Evolutionary conservation across 2,113 vertebrate species (phyloP), one percentile per base, ranked within the genome.

Genomic region (Cynocephalus volans): DNA sequence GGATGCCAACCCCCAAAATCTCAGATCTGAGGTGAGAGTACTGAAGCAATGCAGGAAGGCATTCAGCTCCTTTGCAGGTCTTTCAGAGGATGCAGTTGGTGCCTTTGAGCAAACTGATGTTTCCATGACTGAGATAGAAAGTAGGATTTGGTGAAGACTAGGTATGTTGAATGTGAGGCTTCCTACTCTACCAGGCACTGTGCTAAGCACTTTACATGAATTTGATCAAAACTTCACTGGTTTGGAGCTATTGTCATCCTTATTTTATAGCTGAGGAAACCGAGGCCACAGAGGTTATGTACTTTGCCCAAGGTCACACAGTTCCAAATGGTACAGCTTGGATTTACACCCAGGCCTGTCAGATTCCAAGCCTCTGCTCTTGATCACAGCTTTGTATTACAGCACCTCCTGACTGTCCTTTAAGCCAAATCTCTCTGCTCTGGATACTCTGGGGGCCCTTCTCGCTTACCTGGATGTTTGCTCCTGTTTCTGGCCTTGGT

Each of bases 221-320:
- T 69, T 18, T 80, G 31, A 75, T 56, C n/a, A 88, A 90, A 87
- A 70, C 19, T 52, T 83, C 36, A 36, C 87, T 52, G 85, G 24
- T 5, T 52, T 90, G 41, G n/a, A 69, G 67, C 60, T 70, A n/a
- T 56, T 31, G 21, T 23, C 18, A 10, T 89, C 36, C 36, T 85
- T 91, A 33, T 82, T 82, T 90, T 82, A 76, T 21, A 86, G 69
- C 60, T 64, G 69, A 87, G 54, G 54, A 86, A 86, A 93, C 10
- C 23, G 88, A 67, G 54, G 52, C 24, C 88, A 76, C 70, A 80
- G 31, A 86, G 72, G 17, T 85, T 75, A 64, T 12, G 1, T 28
- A 36, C n/a, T 58, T 92, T 58, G 36, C 81, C n/a, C 23, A 67
- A 60, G 77, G 92, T 72, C 81, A 87, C 75, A 54, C 50, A 83